Base-by-base conservation (phyloP, 2,888 invertebrate species). In the Drosophila austrosaltans region DNA sequence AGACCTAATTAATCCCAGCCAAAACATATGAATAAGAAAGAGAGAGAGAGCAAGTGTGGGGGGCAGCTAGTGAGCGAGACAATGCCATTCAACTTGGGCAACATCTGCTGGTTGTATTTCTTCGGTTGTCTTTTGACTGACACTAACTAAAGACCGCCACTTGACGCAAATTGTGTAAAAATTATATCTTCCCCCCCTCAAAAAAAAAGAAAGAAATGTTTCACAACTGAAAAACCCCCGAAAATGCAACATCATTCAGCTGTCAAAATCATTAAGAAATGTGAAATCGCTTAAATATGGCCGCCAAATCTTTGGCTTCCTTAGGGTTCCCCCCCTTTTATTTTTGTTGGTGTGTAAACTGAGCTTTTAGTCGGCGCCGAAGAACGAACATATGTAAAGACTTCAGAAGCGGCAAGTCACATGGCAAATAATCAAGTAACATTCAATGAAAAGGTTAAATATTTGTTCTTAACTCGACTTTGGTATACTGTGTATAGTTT, bases 211-310 rank as follows among this genome's bases (percentile, higher is more conserved):
- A 65, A 70, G 73, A 68, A 65, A 66, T 56, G 63, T 42, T 67
- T 53, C 60, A 65, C 56, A 64, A 72, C 30, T 63, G 61, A 62
- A 53, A 62, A 53, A 39, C 39, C 25, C 28, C 32, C 28, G 44
- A 72, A 69, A 85, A 75, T 86, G 84, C 83, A 87, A 83, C 85
- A 89, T 89, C 90, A 87, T 85, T 89, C 82, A 89, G 85, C 90
- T 90, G 90, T 90, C 90, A 90, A 87, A 90, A 78, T 89, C 88
- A 90, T 90, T 89, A 89, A 84, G 83, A 85, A 82, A 85, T 91
- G 83, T 90, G 81, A 84, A 90, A 90, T 89, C 89, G 87, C 77
- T 84, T 84, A 87, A 84, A 84, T 79, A 72, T 88, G 83, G 66
- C 69, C 56, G 69, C 72, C 42, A 53, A 6, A 56, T 67, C 30